These are phyloP conservation scores for Cacoxenus indagator DNA, from an alignment of 2,888 invertebrate genomes.

Conservation along the genomic window DNA sequence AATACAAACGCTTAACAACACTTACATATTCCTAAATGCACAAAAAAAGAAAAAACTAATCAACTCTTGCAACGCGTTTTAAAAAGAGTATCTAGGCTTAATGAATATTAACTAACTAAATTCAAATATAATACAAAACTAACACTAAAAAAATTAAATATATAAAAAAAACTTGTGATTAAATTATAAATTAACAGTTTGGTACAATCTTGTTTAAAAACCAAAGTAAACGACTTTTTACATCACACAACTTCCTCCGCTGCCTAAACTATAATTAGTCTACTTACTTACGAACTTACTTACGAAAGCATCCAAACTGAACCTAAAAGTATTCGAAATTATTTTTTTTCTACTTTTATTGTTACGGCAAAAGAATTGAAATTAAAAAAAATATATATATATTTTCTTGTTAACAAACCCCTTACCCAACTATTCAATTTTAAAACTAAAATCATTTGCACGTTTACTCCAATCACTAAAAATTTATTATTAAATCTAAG, in stretches of 20 bases:
- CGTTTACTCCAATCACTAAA: neutral
- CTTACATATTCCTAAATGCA: slow-evolving; percentile 18
- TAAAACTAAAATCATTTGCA: neutral
- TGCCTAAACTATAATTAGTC: slow-evolving; percentile 22
- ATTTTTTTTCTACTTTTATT: slow-evolving; percentile 37
- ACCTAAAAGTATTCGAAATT: slow-evolving; percentile 47
- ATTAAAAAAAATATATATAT: slow-evolving; percentile 16
- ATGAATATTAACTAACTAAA: slow-evolving; percentile 34
- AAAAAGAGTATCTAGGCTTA: slow-evolving; percentile 37
- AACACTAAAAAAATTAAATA: slow-evolving; percentile 11
- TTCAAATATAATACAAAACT: neutral
- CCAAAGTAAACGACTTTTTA: slow-evolving; percentile 38
- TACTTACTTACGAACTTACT: neutral
- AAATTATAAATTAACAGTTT: slow-evolving; percentile 50
- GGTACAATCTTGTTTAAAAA: slow-evolving; percentile 23
- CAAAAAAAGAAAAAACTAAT: neutral
- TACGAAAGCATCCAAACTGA: slow-evolving; percentile 21
- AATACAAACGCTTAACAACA: slow-evolving; percentile 19
- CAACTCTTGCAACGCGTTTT: slow-evolving; percentile 6
- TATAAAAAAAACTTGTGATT: slow-evolving; percentile 53
- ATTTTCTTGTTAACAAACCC: slow-evolving; percentile 32
- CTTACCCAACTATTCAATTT: slow-evolving; percentile 45
- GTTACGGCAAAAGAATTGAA: slow-evolving; percentile 7
- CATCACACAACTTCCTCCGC: slow-evolving; percentile 19
- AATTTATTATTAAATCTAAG: neutral